phyloP scores from a whole-genome alignment of 37 sponge, comb jelly and placozoan genomes.

The Amphimedon queenslandica region DNA sequence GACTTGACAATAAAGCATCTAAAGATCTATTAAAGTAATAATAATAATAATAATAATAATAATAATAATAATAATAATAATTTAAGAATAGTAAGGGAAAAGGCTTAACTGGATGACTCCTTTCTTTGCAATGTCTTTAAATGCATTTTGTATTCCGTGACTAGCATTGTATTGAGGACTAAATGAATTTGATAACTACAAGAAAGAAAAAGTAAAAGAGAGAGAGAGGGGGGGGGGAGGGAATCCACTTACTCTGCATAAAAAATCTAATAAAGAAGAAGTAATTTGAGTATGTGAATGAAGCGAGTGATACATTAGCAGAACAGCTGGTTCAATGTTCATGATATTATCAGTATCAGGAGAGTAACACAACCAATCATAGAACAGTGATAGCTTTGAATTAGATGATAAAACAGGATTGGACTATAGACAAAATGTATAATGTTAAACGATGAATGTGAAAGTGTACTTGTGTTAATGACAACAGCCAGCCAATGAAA shows the following conservation, averaged over 20 bases:
- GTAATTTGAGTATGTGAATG: conserved; percentile 79
- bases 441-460: neutral
- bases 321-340: conserved; percentile 97
- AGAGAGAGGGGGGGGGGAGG: too few species aligned
- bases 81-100: neutral
- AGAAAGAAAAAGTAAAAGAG: neutral
- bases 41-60: neutral
- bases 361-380: conserved; percentile 92
- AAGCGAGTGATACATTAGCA: conserved; percentile 92
- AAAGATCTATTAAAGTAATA: conserved; percentile 42
- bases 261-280: conserved; percentile 89
- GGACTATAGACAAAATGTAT: conserved; percentile 18
- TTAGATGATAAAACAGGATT: conserved; percentile 59
- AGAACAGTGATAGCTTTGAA: conserved; percentile 94
- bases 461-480: conserved; percentile 65
- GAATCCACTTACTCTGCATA: conserved; percentile 66
- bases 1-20: conserved; percentile 72
- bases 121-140: conserved; percentile 58
- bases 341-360: conserved; percentile 89
- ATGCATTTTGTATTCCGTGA: too few species aligned
- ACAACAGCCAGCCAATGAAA: conserved; percentile 95
- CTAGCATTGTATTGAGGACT: conserved; percentile 32
- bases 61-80: neutral
- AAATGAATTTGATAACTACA: conserved; percentile 41
- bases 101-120: conserved; percentile 55